Evolutionary conservation across 2,113 vertebrate genomes (phyloP), one percentile per base, ranked within the genome.

Genomic region (Halichoerus grypus): DNA sequence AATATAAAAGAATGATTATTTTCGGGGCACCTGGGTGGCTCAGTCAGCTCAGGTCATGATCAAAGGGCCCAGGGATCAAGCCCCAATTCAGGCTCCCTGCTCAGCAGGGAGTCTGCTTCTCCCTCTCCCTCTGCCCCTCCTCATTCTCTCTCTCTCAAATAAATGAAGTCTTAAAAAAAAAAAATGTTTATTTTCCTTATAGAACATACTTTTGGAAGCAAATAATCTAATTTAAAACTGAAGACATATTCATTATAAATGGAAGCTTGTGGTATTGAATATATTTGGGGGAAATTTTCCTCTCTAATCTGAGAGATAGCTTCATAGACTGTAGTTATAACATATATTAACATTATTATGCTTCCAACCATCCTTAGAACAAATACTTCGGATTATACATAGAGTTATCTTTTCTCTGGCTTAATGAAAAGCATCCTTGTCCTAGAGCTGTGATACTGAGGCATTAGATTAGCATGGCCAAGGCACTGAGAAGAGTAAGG

Each of bases 151-250:
- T 59, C 57, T 59, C 55, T 61, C 61, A 63, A 31, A 63, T 24
- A 59, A 59, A 59, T 65, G 15, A 65, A 65, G 31, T 65, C 13
- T 63, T 63, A 61, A 61, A 61, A 63, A 63, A 63, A 28, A 12
- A 31, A 33, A 33, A 65, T 85, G 31, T 46, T 72, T 16, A 65
- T 36, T 96, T 96, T 82, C 95, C 83, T 93, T 92, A 36, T n/a
- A 49, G 36, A 88, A 42, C 4, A 49, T 55, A 74, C 65, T 92
- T 87, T 82, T 82, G 65, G 22, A 72, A 88, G 82, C 22, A 95
- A n/a, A 67, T 57, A 36, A 90, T 24, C n/a, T 88, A 88, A 80
- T 93, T 92, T 74, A 85, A 76, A 94, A 39, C 67, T 82, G 28
- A 72, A 80, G 42, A 67, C 2, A 26, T 76, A 46, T 96, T 94